A percentile compares a stretch with the other conserved stretches of the same genome.
These are phyloP conservation scores for Mactra quadrangularis DNA, from an alignment of 1,140 invertebrate species.

Conservation along the genomic window DNA sequence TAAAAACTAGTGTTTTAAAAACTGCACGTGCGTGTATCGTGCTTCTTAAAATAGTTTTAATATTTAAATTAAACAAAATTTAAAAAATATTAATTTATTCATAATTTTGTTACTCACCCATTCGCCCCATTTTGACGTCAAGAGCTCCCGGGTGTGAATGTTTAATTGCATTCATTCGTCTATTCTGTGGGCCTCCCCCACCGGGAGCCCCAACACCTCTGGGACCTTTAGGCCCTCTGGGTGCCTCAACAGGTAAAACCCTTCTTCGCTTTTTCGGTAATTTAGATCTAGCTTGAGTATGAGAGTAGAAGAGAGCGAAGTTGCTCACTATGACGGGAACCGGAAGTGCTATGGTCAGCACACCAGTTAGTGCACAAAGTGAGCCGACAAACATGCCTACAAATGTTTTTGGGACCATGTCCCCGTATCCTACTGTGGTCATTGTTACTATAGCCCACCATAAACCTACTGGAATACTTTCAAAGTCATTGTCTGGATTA, in stretches of 20 bases:
- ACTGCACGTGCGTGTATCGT: no score
- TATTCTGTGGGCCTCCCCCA: slow-evolving; percentile 76
- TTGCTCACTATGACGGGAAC: slow-evolving; percentile 97
- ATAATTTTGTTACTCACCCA: slow-evolving; percentile 76
- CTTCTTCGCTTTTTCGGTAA: slow-evolving; percentile 93
- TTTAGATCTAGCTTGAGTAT: slow-evolving; percentile 95
- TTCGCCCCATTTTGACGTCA: slow-evolving; percentile 80
- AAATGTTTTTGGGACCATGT: slow-evolving; percentile 96
- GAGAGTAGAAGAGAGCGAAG: slow-evolving; percentile 97
- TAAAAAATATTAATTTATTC: no score
- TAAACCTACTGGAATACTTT: slow-evolving; percentile 91
- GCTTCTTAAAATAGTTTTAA: no score
- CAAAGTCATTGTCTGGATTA: slow-evolving; percentile 99
- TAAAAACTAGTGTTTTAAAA: no score
- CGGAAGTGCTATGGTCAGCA: slow-evolving; percentile 95
- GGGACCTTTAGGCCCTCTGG: slow-evolving; percentile 76
- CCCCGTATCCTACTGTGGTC: slow-evolving; percentile 90
- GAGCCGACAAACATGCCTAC: slow-evolving; percentile 89
- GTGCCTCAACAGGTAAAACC: slow-evolving; percentile 96
- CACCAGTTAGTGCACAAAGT: slow-evolving; percentile 94
- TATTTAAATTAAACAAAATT: no score
- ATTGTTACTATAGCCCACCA: slow-evolving; percentile 86
- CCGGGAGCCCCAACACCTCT: slow-evolving; percentile 70
- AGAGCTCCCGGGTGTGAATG: slow-evolving; percentile 82
- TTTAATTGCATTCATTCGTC: slow-evolving; percentile 86